A percentile compares a stretch with the other conserved stretches of the same genome.
Evolutionary conservation across 2,888 invertebrate genomes (phyloP).

Genomic region (Pinctada fucata): DNA sequence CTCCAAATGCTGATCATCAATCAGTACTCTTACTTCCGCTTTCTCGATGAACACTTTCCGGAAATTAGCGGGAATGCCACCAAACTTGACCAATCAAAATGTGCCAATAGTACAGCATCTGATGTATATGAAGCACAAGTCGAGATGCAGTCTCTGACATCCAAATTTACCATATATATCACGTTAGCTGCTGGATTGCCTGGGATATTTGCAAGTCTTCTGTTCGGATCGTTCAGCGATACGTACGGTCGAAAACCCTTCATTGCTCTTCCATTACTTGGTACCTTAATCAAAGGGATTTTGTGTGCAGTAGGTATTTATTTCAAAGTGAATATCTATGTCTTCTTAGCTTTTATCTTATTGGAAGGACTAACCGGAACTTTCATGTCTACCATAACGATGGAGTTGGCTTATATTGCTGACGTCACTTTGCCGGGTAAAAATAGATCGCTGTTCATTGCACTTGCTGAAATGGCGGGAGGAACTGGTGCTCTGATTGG

Average conservation of each 20-base stretch:
- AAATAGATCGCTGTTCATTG: slow-evolving; percentile 23
- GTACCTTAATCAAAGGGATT: slow-evolving; percentile 29
- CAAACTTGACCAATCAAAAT: no score
- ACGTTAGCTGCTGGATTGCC: slow-evolving; percentile 43
- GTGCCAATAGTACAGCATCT: no score
- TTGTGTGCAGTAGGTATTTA: slow-evolving; percentile 42
- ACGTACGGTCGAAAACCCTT: slow-evolving; percentile 51
- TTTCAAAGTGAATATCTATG: slow-evolving; percentile 42
- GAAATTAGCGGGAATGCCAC: no score
- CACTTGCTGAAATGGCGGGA: slow-evolving; percentile 20
- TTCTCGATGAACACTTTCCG: no score
- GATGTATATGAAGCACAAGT: no score
- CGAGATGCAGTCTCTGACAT: slow-evolving; percentile 43
- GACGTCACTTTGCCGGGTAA: slow-evolving; percentile 22
- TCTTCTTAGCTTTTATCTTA: slow-evolving; percentile 41
- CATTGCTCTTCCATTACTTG: slow-evolving; percentile 44
- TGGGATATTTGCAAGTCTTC: slow-evolving; percentile 43
- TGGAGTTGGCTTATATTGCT: slow-evolving; percentile 41
- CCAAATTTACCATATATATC: slow-evolving; percentile 40
- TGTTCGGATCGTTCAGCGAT: slow-evolving; percentile 49
- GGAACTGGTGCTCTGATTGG: slow-evolving; percentile 25
- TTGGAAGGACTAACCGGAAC: slow-evolving; percentile 51
- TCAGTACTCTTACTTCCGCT: no score
- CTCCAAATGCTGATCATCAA: no score
- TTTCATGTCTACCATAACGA: slow-evolving; percentile 45